A percentile compares a stretch with the other conserved stretches of the same genome.
phyloP scores from a whole-genome alignment of 2,888 invertebrate genomes.

The Teleogryllus oceanicus region DNA sequence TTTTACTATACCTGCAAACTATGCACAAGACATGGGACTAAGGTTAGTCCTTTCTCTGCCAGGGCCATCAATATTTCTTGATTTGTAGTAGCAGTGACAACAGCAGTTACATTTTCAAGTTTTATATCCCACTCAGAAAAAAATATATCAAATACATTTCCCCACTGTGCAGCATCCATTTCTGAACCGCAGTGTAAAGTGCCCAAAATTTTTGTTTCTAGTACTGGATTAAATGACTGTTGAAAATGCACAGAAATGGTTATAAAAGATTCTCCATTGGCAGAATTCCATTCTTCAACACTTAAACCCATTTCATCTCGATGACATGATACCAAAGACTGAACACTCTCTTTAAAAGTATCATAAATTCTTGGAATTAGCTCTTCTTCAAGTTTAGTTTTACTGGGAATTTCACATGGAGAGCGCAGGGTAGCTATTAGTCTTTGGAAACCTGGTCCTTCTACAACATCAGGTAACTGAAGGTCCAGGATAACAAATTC shows the following conservation, averaged over 20 bases:
- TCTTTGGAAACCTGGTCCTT: constrained; percentile 50
- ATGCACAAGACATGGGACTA: constrained; percentile 50
- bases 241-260: constrained; percentile 50
- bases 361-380: constrained; percentile 51
- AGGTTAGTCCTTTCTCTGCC: constrained; percentile 43
- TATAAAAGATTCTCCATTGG: constrained; percentile 45
- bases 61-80: constrained; percentile 45
- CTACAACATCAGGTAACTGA: constrained; percentile 50
- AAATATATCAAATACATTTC: constrained; percentile 45
- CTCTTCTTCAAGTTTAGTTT: constrained; percentile 49
- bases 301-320: constrained; percentile 47
- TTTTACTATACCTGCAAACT: constrained; percentile 45
- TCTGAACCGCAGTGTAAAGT: constrained; percentile 48
- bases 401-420: constrained; percentile 51
- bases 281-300: constrained; percentile 50
- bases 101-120: constrained; percentile 48
- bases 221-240: constrained; percentile 42
- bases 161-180: constrained; percentile 47
- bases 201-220: constrained; percentile 48
- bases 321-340: constrained; percentile 42
- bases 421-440: constrained; percentile 49
- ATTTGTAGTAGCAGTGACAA: constrained; percentile 47
- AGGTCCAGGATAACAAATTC: constrained; percentile 51
- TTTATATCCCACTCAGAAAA: constrained; percentile 49
- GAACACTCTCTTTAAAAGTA: constrained; percentile 46